phyloP scores from a whole-genome alignment of 1,140 invertebrate genomes.

The Holcopasites calliopsidis region DNA sequence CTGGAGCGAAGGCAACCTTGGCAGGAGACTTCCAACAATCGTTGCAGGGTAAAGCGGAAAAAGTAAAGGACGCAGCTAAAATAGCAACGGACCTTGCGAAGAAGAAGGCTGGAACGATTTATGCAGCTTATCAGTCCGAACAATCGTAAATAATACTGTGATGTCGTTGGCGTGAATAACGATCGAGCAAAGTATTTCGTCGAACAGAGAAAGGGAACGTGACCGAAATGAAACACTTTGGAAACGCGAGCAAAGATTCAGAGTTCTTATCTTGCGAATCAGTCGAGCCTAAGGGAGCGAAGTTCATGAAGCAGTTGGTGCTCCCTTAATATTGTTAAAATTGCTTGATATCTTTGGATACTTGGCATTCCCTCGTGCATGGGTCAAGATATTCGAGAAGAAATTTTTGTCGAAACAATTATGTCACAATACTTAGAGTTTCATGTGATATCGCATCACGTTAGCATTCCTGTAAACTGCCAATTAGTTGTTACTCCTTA shows the following conservation, averaged over 20 bases:
- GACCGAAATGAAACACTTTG: background rate
- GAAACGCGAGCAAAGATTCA: background rate
- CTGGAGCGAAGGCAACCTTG: constrained; percentile 20
- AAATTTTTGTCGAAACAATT: constrained; percentile 1
- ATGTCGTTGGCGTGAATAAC: background rate
- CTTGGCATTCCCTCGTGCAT: background rate
- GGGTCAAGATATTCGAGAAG: background rate
- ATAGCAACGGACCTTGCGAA: constrained; percentile 89
- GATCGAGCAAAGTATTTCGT: background rate
- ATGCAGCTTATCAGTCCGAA: constrained; percentile 79
- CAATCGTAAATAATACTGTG: constrained; percentile 76
- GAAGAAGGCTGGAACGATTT: constrained; percentile 83
- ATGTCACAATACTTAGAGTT: background rate
- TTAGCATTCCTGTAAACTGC: constrained; percentile 64
- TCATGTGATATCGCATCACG: constrained; percentile 10
- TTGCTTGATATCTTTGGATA: background rate
- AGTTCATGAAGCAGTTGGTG: background rate
- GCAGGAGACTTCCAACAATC: constrained; percentile 75
- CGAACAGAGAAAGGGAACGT: background rate
- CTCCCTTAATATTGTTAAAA: background rate
- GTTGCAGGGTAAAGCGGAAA: constrained; percentile 81
- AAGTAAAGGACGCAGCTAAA: constrained; percentile 87
- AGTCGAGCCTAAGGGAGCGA: background rate
- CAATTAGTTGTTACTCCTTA: constrained; percentile 25
- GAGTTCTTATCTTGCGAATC: constrained; percentile 4